Conservation (phyloP, 2,797 vertebrate genomes). For the Crocodylus rhombifer region DNA sequence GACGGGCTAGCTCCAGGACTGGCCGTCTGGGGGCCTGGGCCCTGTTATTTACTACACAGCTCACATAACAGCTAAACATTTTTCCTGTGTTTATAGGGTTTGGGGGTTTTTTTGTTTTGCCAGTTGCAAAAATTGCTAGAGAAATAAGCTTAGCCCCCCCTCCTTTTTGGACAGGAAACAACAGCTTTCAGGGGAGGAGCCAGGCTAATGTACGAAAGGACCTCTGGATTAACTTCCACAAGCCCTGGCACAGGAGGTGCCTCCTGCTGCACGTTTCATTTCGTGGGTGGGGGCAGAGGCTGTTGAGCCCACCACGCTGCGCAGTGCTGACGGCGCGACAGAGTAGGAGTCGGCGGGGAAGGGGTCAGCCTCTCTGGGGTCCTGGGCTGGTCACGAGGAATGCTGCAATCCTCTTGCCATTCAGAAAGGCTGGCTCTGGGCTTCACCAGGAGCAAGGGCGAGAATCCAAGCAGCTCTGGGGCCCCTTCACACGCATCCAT, state of each 20-base stretch:
- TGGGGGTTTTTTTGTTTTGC: slow-evolving; percentile 23
- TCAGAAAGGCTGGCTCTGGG: background rate
- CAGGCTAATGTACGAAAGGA: slow-evolving; percentile 32
- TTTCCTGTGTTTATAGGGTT: slow-evolving; percentile 70
- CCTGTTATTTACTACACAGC: slow-evolving; percentile 74
- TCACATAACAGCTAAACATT: slow-evolving; percentile 73
- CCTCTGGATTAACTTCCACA: background rate
- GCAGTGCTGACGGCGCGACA: too few relatives aligned
- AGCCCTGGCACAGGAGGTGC: background rate
- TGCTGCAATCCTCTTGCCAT: background rate
- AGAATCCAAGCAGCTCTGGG: background rate
- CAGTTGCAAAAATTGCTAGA: slow-evolving; percentile 41
- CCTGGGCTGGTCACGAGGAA: background rate
- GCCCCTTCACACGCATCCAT: background rate
- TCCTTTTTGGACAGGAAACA: slow-evolving; percentile 64
- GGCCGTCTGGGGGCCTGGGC: slow-evolving; percentile 53
- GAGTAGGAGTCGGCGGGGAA: too few relatives aligned
- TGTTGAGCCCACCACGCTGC: background rate
- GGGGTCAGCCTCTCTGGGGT: background rate
- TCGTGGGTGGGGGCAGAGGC: background rate
- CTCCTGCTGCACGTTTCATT: background rate
- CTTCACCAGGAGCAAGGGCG: background rate
- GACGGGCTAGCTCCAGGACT: slow-evolving; percentile 24
- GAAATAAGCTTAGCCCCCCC: background rate
- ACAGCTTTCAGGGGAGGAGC: slow-evolving; percentile 60